Evolutionary conservation across 2,888 invertebrate species (phyloP), one percentile per base, ranked within the genome.

Genomic region (Pristionchus maxplancki): DNA sequence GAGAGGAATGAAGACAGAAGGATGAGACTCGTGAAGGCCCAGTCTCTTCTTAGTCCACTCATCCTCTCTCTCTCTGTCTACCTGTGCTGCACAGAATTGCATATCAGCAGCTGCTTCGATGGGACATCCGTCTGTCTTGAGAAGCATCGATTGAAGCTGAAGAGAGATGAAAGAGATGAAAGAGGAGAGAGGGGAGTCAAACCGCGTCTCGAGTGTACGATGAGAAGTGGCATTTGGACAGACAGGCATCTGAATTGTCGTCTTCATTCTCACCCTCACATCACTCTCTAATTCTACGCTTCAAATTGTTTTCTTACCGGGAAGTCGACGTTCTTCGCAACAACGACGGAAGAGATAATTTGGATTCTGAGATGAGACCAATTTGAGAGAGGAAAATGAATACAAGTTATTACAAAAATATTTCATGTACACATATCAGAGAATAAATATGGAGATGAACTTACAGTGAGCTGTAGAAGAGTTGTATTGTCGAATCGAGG

Each of bases 71-170:
- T 8, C 50, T 13, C 28, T 48, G 20, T 31, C 62, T n/a, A 93
- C 94, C 81, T 94, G 94, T 1, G 93, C 94, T 0, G 93, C 91
- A 84, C 92, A 92, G 84, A 92, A 93, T 64, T 94, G 94, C 89
- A 94, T 91, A 88, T 94, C 94, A 20, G 93, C 92, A 0, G 93
- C 94, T 13, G 94, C 94, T 89, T 93, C 94, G 1, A 94, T 89
- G 3, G 94, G 94, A 78, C 94, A 94, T 17, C 90, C 91, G 74
- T 94, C 94, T 31, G 92, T 92, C 83, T 94, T 94, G 90, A 94
- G 94, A 90, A 93, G 94, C 94, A 94, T 94, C 53, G 89, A 88
- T 93, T 94, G 94, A 15, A 94, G 91, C 93, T 94, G 89, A 90
- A 93, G 90, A 37, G 20, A 50, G 44, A 83, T 24, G 20, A 58